These are phyloP conservation scores for Liasis olivaceus DNA, from an alignment of 2,797 vertebrate species.

Conservation along the genomic window DNA sequence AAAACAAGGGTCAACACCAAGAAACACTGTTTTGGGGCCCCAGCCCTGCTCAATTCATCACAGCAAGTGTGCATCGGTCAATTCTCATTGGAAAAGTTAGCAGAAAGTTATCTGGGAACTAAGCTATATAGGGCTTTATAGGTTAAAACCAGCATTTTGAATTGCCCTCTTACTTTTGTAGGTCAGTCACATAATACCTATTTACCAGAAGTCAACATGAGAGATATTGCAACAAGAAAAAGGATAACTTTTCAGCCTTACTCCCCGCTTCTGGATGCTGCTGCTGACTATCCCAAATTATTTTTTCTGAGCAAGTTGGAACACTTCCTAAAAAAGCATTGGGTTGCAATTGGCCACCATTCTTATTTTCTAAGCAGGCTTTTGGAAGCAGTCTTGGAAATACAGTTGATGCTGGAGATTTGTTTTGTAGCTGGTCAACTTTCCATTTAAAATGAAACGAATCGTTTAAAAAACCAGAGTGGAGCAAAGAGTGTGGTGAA, in stretches of 20 bases:
- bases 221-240: not conserved
- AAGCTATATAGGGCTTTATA: not conserved
- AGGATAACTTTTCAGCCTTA: not conserved
- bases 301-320: not conserved
- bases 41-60: not conserved
- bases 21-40: not conserved
- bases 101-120: not conserved
- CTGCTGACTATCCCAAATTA: not conserved
- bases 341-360: not conserved
- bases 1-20: not conserved
- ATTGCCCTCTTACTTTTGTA: not conserved
- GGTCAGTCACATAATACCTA: not conserved
- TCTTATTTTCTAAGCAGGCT: not conserved
- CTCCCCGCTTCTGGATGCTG: not conserved
- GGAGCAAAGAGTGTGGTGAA: not conserved
- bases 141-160: not conserved
- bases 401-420: not conserved
- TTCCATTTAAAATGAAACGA: not conserved
- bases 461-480: not conserved
- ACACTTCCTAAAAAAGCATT: not conserved
- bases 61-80: not conserved
- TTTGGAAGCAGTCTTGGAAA: not conserved
- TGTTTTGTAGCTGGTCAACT: not conserved
- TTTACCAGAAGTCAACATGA: not conserved
- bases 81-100: not conserved